phyloP scores from a whole-genome alignment of 2,113 vertebrate species.

The Sylvia atricapilla region DNA sequence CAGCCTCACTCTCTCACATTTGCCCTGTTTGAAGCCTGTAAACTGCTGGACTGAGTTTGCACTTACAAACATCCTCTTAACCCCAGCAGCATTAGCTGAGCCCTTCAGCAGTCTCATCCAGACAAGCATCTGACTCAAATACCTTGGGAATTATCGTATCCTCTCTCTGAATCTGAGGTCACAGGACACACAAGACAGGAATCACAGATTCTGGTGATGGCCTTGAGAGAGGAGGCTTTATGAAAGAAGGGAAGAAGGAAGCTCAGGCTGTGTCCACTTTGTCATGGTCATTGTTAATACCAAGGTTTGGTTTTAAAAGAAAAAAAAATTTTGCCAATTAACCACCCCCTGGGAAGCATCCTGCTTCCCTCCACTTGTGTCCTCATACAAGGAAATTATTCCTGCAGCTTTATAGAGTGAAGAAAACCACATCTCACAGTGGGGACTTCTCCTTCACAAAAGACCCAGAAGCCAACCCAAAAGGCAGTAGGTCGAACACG shows the following conservation, averaged over 20 bases:
- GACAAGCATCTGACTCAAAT: not conserved
- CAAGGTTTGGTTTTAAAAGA: not conserved
- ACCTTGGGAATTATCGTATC: not conserved
- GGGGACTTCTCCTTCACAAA: not conserved
- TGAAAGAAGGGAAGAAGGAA: not conserved
- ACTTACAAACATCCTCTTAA: not conserved
- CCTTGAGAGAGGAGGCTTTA: not conserved
- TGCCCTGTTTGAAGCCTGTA: not conserved
- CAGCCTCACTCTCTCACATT: not conserved
- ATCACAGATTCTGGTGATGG: not conserved
- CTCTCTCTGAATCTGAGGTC: not conserved
- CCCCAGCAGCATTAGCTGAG: not conserved
- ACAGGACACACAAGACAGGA: fast-evolving
- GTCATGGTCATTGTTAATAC: not conserved
- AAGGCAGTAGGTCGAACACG: not conserved
- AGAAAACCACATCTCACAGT: not conserved
- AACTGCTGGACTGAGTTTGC: not conserved
- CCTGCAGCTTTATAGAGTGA: not conserved
- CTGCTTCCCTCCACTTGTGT: not conserved
- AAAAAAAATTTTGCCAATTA: not conserved
- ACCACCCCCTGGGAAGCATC: not conserved
- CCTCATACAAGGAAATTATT: not conserved
- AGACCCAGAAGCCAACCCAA: not conserved
- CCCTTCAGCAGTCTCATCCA: not conserved
- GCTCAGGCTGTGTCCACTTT: not conserved